A percentile compares a stretch with the other conserved stretches of the same genome.
These are phyloP conservation scores for Macquaria australasica DNA, from an alignment of 2,113 vertebrate genomes.

Conservation along the genomic window DNA sequence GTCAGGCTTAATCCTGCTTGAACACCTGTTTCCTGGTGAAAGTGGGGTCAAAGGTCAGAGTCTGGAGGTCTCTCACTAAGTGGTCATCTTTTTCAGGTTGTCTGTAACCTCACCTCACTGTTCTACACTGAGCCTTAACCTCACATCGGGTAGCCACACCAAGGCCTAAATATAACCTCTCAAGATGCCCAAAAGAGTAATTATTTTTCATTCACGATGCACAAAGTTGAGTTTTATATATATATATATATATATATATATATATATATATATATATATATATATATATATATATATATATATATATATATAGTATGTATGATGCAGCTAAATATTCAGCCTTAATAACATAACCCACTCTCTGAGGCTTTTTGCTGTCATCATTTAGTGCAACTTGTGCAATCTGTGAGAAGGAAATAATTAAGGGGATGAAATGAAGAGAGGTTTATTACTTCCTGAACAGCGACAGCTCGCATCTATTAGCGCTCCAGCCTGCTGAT, in stretches of 20 bases:
- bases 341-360: slow-evolving; percentile 11
- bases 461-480: slow-evolving; percentile 69
- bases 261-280: background rate
- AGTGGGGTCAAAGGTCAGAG: slow-evolving; percentile 64
- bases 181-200: background rate
- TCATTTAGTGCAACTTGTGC: slow-evolving; percentile 53
- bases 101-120: slow-evolving; percentile 53
- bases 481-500: slow-evolving; percentile 68
- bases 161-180: slow-evolving; percentile 23
- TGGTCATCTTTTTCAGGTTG: slow-evolving; percentile 53
- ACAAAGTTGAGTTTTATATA: background rate
- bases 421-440: slow-evolving; percentile 65
- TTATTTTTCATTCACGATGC: background rate
- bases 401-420: slow-evolving; percentile 62
- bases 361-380: slow-evolving; percentile 34
- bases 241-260: background rate
- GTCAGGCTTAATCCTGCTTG: slow-evolving; percentile 46
- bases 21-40: slow-evolving; percentile 74
- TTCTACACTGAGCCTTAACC: slow-evolving; percentile 30
- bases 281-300: background rate
- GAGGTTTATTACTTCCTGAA: slow-evolving; percentile 76
- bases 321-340: slow-evolving; percentile 3
- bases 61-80: slow-evolving; percentile 57
- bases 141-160: slow-evolving; percentile 20
- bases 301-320: background rate